phyloP scores from a whole-genome alignment of 2,113 vertebrate species.

The Porphyrio hochstetteri region DNA sequence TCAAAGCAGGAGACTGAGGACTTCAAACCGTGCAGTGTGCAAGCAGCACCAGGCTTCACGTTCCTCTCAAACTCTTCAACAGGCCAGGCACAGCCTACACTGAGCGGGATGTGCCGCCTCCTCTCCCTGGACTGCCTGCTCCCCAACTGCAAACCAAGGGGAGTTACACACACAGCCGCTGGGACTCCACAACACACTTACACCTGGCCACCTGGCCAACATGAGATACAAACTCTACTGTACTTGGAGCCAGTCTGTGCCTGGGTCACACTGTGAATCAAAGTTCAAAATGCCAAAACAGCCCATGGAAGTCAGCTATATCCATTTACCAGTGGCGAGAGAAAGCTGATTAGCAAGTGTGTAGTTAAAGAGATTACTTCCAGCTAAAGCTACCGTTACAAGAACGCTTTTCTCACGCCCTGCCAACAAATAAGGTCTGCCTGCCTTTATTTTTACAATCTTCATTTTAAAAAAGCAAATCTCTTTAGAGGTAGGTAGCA shows the following conservation, averaged over 20 bases:
- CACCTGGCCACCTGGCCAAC: rapidly evolving
- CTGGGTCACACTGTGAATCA: not conserved
- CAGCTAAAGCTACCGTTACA: not conserved
- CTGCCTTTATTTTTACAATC: not conserved
- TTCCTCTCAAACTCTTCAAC: not conserved
- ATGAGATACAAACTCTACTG: not conserved
- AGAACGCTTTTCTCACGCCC: not conserved
- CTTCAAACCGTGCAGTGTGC: not conserved
- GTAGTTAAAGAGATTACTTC: constrained; percentile 17
- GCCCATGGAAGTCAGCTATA: not conserved
- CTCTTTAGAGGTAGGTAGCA: not conserved
- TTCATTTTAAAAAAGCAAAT: not conserved
- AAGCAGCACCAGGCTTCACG: not conserved
- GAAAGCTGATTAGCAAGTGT: constrained; percentile 27
- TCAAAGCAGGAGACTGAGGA: not conserved
- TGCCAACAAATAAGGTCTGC: not conserved
- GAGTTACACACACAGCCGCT: not conserved
- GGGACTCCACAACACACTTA: not conserved
- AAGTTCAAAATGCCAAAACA: not conserved
- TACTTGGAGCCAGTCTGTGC: not conserved
- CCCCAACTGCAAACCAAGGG: not conserved
- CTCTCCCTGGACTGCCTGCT: not conserved
- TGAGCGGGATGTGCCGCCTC: not conserved
- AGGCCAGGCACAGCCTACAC: not conserved
- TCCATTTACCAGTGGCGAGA: not conserved